Evolutionary conservation across 2,888 invertebrate genomes (phyloP), one percentile per base, ranked within the genome.

Genomic region (Gortyna flavago): DNA sequence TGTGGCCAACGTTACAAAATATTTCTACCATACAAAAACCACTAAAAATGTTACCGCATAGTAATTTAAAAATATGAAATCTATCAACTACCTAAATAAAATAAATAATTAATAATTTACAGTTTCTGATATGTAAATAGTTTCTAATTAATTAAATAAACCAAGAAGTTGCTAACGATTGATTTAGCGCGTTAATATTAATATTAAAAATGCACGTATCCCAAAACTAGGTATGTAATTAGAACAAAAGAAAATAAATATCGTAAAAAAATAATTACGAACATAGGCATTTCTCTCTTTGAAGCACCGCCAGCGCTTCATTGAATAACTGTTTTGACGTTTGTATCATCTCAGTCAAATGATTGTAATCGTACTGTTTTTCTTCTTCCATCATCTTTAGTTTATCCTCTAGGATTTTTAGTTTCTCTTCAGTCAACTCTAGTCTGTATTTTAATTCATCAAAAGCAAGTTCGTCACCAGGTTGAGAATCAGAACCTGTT

Each of bases 371-470:
- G 35, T 97, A 94, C 74, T 96, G 96, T 89, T 97, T 97, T 89
- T 98, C 98, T 83, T 97, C 97, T 86, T 97, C 97, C 54, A 97
- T 95, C 91, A 97, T 97, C 88, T 97, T 97, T 61, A 98, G 91
- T 90, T 97, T 97, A 64, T 97, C 97, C 90, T 97, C 97, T 90
- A 98, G 93, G 32, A 97, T 97, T 90, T 97, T 97, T 64, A 97
- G 95, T 87, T 97, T 97, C 92, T 98, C 98, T 88, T 98, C 97
- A 0, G 97, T 96, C 75, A 98, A 92, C 90, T 97, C 97, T 74
- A 98, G 91, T 89, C 94, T 96, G 84, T 91, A 96, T 90, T 93
- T 95, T 18, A 96, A 88, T 75, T 95, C 96, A 48, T 96, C 96
- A 89, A 93, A 95, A 69, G 96, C 96, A 11, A 95, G 85, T 65